phyloP scores from a whole-genome alignment of 2,797 vertebrate genomes.

The Cossypha dichroa region DNA sequence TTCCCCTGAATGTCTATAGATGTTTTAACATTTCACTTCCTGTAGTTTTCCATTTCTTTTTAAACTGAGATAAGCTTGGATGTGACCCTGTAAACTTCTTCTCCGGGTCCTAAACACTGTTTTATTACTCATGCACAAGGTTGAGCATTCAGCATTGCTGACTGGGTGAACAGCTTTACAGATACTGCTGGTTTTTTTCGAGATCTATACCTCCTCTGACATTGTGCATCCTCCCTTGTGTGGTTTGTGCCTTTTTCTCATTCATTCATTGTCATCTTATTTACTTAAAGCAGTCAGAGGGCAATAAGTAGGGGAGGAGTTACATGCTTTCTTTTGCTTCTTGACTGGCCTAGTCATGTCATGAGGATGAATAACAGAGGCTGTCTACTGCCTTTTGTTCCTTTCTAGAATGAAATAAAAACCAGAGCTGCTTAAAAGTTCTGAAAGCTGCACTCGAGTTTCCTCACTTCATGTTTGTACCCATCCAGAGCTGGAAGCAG shows the following conservation, averaged over 20 bases:
- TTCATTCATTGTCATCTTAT: background rate
- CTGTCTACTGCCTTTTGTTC: conserved; percentile 34
- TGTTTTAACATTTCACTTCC: background rate
- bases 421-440: conserved; percentile 25
- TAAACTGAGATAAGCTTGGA: background rate
- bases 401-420: conserved; percentile 39
- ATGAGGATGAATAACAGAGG: conserved; percentile 48
- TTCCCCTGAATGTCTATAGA: background rate
- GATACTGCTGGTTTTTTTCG: background rate
- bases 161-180: background rate
- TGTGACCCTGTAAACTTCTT: background rate
- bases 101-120: background rate
- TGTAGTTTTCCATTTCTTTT: background rate
- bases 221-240: background rate
- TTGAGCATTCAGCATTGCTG: background rate
- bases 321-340: background rate
- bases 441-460: conserved; percentile 3
- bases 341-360: conserved; percentile 13
- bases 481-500: conserved; percentile 30
- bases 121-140: background rate
- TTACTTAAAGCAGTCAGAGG: conserved; percentile 1
- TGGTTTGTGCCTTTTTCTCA: background rate
- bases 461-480: conserved; percentile 35
- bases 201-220: background rate
- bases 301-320: conserved; percentile 5